phyloP scores from a whole-genome alignment of 2,888 invertebrate species.

The Aphelenchoides bicaudatus region DNA sequence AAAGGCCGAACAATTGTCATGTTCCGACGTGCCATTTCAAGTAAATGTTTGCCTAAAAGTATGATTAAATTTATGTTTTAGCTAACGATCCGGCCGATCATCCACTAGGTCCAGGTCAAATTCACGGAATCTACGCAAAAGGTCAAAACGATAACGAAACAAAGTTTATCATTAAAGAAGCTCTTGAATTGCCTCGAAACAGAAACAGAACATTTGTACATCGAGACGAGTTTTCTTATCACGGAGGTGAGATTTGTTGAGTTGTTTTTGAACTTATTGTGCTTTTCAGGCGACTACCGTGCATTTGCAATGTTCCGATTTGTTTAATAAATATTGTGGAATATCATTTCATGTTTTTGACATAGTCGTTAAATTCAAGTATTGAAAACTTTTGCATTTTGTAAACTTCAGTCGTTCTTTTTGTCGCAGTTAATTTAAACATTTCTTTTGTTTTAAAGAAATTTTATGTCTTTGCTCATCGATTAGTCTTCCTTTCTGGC shows the following conservation, averaged over 20 bases:
- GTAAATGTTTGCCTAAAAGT: neutral
- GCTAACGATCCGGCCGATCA: conserved; percentile 52
- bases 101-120: conserved; percentile 44
- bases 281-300: too few species aligned
- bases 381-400: too few species aligned
- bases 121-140: conserved; percentile 46
- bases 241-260: conserved; percentile 23
- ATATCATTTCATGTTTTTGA: too few species aligned
- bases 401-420: too few species aligned
- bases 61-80: neutral
- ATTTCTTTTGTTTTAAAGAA: too few species aligned
- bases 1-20: conserved; percentile 49
- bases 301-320: too few species aligned
- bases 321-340: too few species aligned
- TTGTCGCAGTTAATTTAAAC: too few species aligned
- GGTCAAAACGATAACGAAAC: conserved; percentile 33
- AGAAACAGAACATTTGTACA: conserved; percentile 15
- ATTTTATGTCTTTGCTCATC: too few species aligned
- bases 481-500: too few species aligned
- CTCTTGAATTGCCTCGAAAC: conserved; percentile 23
- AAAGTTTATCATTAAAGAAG: conserved; percentile 28
- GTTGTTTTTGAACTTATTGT: too few species aligned
- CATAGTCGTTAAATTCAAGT: too few species aligned
- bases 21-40: conserved; percentile 35
- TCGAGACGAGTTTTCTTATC: conserved; percentile 17